Evolutionary conservation across 2,888 invertebrate genomes (phyloP), one percentile per base, ranked within the genome.

Genomic region (Agrypnus murinus): DNA sequence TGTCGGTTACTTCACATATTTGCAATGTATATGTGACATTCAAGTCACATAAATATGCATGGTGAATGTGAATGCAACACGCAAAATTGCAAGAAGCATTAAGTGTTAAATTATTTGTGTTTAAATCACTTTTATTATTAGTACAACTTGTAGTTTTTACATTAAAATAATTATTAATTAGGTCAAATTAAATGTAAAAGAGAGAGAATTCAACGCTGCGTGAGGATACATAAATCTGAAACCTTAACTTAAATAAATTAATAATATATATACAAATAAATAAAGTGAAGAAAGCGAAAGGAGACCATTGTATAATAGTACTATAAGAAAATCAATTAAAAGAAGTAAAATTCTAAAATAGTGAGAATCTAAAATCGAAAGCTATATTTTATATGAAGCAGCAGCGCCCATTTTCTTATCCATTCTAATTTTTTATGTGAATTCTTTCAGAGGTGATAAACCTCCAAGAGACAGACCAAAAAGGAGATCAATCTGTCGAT

Each of bases 31-130:
- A 32, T 36, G 53, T 53, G 53, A 34, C 50, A 65, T 65, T 65
- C 57, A 45, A 65, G 55, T 57, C 65, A 34, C 57, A 65, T 64
- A 65, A 65, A 65, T 65, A 64, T 55, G 43, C 25, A 65, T 45
- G 55, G 57, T 57, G 34, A 32, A 45, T n/a, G 53, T 57, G 55
- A 45, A 14, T 57, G 19, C 64, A 62, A 55, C 64, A 55, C 50
- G 57, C 57, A 34, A 57, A 53, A 53, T 53, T 53, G 31, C 53
- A 14, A 53, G 8, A 53, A 53, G 43, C 43, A 46, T 46, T 46
- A 46, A 46, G 3, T 19, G 17, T 46, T 10, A 46, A 46, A 19
- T 19, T 46, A 19, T 17, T n/a, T 10, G 2, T 46, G 17, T 19
- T 19, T 19, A 46, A 46, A 46, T 17, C 46, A 43, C 14, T 43